These are phyloP conservation scores for Rhyacichthys aspro DNA, from an alignment of 2,797 vertebrate genomes.

Conservation along the genomic window DNA sequence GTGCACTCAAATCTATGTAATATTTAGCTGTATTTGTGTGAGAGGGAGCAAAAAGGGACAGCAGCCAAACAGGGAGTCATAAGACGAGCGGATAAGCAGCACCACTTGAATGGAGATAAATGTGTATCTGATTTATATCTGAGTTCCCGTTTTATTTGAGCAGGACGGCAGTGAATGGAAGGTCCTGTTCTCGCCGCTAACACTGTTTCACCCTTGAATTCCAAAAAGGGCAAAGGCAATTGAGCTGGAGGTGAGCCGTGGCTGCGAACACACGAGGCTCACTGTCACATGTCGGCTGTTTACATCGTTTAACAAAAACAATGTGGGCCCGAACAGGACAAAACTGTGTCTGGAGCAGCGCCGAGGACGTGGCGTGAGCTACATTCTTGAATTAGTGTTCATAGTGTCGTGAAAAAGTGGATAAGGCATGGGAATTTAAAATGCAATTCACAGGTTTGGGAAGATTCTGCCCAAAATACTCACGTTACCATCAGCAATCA, in stretches of 20 bases:
- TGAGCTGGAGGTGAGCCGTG: not conserved
- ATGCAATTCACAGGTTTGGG: too few species aligned
- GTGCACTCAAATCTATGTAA: too few species aligned
- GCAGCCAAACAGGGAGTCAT: slow-evolving; percentile 45
- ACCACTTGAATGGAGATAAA: slow-evolving; percentile 29
- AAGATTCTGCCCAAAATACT: too few species aligned
- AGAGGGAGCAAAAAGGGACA: not conserved
- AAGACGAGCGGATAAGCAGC: slow-evolving; percentile 42
- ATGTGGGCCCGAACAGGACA: slow-evolving; percentile 2
- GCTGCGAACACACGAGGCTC: slow-evolving; percentile 11
- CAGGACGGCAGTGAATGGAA: slow-evolving; percentile 38
- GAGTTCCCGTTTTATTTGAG: slow-evolving; percentile 27
- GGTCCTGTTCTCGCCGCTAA: slow-evolving; percentile 44
- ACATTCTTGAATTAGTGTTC: too few species aligned
- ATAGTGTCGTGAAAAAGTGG: too few species aligned
- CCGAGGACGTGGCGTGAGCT: too few species aligned
- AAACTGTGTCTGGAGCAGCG: not conserved
- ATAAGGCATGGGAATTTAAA: too few species aligned
- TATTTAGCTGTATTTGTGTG: not conserved
- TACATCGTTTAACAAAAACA: slow-evolving; percentile 41
- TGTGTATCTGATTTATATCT: slow-evolving; percentile 44
- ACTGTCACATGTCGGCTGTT: slow-evolving; percentile 47
- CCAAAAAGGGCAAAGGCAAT: slow-evolving; percentile 26
- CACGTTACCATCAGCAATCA: too few species aligned
- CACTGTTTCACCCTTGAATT: slow-evolving; percentile 40